These are phyloP conservation scores for Zalophus californianus DNA, from an alignment of 2,797 vertebrate species.

Conservation along the genomic window DNA sequence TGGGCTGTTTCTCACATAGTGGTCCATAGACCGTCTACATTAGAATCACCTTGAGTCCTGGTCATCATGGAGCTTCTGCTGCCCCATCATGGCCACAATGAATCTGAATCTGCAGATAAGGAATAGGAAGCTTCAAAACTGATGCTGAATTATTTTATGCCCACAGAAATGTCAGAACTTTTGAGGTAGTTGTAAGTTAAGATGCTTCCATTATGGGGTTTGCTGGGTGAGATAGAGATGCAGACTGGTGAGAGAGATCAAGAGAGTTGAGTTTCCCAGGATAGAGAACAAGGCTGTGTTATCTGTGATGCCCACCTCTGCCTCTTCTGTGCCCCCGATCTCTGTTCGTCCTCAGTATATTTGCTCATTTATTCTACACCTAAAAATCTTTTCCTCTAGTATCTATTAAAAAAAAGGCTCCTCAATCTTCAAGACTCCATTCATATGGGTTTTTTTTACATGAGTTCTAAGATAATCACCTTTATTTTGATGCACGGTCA, in stretches of 20 bases:
- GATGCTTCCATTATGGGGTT: neutral
- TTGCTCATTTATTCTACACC: neutral
- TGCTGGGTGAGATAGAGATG: neutral
- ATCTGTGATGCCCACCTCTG: neutral
- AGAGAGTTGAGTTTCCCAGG: accelerated
- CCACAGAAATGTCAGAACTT: neutral
- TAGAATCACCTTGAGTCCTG: neutral
- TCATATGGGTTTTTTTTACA: neutral
- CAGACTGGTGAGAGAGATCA: neutral
- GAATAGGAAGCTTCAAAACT: neutral
- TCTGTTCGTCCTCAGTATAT: neutral
- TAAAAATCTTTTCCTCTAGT: neutral
- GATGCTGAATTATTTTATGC: neutral
- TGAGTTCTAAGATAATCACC: neutral
- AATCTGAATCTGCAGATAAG: neutral
- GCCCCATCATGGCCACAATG: neutral
- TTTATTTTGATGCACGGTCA: neutral
- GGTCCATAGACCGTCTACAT: neutral
- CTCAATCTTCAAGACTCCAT: neutral
- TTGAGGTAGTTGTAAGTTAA: neutral
- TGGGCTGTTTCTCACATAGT: neutral
- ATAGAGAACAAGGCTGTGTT: neutral
- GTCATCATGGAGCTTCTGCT: neutral
- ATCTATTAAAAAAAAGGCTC: neutral
- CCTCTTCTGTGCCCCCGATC: neutral